A percentile compares a stretch with the other conserved stretches of the same genome.
These are phyloP conservation scores for Thermophis baileyi DNA, from an alignment of 2,113 vertebrate species.

Conservation along the genomic window DNA sequence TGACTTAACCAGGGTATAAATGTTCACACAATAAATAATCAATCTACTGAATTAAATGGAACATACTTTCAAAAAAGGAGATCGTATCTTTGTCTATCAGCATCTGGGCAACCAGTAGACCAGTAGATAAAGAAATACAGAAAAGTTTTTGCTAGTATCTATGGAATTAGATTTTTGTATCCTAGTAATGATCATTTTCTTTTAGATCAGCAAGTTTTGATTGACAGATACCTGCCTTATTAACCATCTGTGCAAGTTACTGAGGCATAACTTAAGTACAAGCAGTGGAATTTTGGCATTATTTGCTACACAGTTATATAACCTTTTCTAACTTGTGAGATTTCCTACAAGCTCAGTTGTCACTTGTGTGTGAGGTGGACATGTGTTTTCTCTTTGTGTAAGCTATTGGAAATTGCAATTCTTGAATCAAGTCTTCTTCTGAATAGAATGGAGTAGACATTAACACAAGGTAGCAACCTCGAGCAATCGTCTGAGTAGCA, in stretches of 20 bases:
- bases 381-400: neutral
- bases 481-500: neutral
- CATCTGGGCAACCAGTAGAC: neutral
- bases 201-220: slow-evolving; percentile 34
- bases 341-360: slow-evolving; percentile 31
- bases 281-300: slow-evolving; percentile 68
- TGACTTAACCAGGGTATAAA: neutral
- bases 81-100: neutral
- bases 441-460: neutral
- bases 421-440: neutral
- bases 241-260: slow-evolving; percentile 64
- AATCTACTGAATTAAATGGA: neutral
- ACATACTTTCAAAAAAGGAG: neutral
- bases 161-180: neutral
- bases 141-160: neutral
- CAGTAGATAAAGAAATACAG: neutral
- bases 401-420: neutral
- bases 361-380: neutral
- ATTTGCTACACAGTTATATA: slow-evolving; percentile 53
- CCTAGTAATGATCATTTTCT: neutral
- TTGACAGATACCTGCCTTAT: slow-evolving; percentile 69
- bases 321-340: slow-evolving; percentile 27
- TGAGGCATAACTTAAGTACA: slow-evolving; percentile 64
- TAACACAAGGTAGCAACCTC: neutral
- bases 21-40: neutral